These are phyloP conservation scores for Blastobasis adustella DNA, from an alignment of 2,888 invertebrate species.

Conservation along the genomic window DNA sequence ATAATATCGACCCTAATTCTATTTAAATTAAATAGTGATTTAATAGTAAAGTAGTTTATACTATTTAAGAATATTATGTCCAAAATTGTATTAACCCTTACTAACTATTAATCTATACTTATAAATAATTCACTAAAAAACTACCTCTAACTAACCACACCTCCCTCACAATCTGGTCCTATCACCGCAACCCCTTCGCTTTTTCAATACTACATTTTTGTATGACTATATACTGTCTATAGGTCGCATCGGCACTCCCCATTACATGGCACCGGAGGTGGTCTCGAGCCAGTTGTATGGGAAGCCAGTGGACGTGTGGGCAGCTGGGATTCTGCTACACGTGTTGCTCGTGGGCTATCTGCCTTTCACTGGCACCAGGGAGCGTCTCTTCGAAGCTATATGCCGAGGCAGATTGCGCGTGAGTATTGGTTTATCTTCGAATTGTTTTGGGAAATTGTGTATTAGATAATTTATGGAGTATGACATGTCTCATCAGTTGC, in stretches of 20 bases:
- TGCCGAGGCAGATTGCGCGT: slow-evolving; percentile 89
- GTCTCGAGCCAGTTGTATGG: slow-evolving; percentile 92
- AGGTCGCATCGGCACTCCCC: slow-evolving; percentile 96
- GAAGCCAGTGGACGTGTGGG: slow-evolving; percentile 98
- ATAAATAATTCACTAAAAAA: too few relatives aligned
- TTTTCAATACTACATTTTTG: background rate
- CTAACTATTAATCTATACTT: too few relatives aligned
- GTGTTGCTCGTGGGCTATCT: slow-evolving; percentile 94
- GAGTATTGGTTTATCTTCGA: slow-evolving; percentile 19
- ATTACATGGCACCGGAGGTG: slow-evolving; percentile 99
- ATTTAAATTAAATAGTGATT: too few relatives aligned
- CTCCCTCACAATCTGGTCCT: too few relatives aligned
- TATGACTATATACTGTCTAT: slow-evolving; percentile 14
- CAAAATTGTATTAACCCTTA: too few relatives aligned
- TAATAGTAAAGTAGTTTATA: too few relatives aligned
- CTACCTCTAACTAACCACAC: too few relatives aligned
- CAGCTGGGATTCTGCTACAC: slow-evolving; percentile 95
- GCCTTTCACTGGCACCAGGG: slow-evolving; percentile 96
- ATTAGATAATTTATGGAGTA: too few relatives aligned
- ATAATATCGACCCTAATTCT: too few relatives aligned
- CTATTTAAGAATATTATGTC: too few relatives aligned
- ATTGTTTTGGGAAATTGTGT: too few relatives aligned
- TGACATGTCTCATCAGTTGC: too few relatives aligned
- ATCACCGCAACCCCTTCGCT: background rate
- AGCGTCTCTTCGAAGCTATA: slow-evolving; percentile 93